A percentile compares a stretch with the other conserved stretches of the same genome.
These are phyloP conservation scores for Oscheius myriophilus DNA, from an alignment of 2,888 invertebrate genomes.

Conservation along the genomic window DNA sequence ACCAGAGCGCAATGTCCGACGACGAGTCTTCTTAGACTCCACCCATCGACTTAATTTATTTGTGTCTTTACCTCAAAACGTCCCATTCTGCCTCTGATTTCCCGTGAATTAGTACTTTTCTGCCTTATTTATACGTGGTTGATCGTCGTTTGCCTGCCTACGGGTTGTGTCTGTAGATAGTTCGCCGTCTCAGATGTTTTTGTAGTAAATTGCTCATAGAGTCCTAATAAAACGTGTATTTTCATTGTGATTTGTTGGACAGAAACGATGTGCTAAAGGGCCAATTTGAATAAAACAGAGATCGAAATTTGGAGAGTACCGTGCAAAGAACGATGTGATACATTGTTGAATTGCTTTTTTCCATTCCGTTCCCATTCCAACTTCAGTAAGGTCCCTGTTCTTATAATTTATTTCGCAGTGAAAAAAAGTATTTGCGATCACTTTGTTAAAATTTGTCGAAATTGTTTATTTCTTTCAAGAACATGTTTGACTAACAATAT, in stretches of 20 bases:
- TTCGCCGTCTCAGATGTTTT: not conserved
- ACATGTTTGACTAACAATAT: not conserved
- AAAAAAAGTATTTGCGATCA: no score
- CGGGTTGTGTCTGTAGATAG: constrained; percentile 15
- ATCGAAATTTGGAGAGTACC: no score
- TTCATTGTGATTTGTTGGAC: not conserved
- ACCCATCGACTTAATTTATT: constrained; percentile 6
- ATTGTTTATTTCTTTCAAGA: not conserved
- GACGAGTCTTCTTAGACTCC: constrained; percentile 12
- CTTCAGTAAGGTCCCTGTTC: no score
- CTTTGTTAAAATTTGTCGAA: constrained; percentile 1
- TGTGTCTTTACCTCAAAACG: not conserved
- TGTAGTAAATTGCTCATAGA: not conserved
- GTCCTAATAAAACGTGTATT: not conserved
- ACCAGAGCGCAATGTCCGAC: constrained; percentile 35
- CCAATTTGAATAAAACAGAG: no score
- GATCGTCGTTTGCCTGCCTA: not conserved
- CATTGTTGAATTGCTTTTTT: no score
- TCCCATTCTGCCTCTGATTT: no score
- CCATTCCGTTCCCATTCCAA: no score
- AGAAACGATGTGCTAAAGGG: no score
- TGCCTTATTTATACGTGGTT: constrained; percentile 1
- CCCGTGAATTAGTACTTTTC: no score
- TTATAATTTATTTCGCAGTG: no score
- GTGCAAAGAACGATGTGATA: no score